Evolutionary conservation across 1,140 invertebrate species (phyloP), one percentile per base, ranked within the genome.

Genomic region (Bombus sylvicola): DNA sequence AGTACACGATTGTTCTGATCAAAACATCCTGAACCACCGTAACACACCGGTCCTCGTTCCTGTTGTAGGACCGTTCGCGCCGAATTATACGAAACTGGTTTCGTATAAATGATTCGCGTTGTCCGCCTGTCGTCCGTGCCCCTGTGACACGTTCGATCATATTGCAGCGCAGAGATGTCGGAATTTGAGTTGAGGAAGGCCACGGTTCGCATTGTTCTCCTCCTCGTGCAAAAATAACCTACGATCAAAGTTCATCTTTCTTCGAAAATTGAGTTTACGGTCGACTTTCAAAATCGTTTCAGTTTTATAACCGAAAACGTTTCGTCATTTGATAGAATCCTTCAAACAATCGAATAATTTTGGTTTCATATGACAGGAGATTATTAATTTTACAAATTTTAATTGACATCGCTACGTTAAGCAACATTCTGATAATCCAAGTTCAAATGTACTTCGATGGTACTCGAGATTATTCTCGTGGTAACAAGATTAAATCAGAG

Each of bases 1-100:
- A 13, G 25, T 64, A 74, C 80, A 43, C 47, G 81, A 82, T 74
- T 74, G 41, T 77, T 80, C 75, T 12, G 47, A 82, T 59, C 71
- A 31, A 25, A 53, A 13, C 12, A 28, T 66, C 31, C 37, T 64
- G 37, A 78, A 39, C 59, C 39, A 28, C 8, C 10, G 57, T 4
- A 41, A 64, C 59, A 31, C 2, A 12, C 22, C 34, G 68, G 25
- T n/a, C 43, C 34, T 41, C n/a, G 62, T 34, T 77, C 22, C 25
- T 72, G 18, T 37, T 10, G 25, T n/a, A 39, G 31, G n/a, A 66
- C 47, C 76, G 80, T 83, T 80, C 39, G 72, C 76, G 79, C 71
- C 85, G 59, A 89, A 90, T 89, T 88, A 81, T 84, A n/a, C 81
- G 77, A 83, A 89, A 90, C 88, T 76, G 81, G 88, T 85, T 89